phyloP scores from a whole-genome alignment of 2,113 vertebrate species.

The Perca flavescens region DNA sequence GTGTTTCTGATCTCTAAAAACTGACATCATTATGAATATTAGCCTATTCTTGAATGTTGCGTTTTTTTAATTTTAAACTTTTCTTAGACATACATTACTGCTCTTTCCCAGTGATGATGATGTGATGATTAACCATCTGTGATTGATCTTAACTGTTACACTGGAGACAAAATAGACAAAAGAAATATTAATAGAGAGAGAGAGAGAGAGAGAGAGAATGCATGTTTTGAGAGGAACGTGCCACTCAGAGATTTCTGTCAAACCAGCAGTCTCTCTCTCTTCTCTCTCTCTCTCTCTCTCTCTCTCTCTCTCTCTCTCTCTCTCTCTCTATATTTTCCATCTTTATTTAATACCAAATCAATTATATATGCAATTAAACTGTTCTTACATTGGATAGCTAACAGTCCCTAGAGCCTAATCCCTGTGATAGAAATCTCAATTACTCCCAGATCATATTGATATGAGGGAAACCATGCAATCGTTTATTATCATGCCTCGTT shows the following conservation, averaged over 20 bases:
- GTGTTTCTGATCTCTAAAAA: neutral
- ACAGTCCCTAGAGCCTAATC: constrained; percentile 41
- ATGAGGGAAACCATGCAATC: constrained; percentile 29
- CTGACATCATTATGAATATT: neutral
- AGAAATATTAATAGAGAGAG: neutral
- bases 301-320: neutral
- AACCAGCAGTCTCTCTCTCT: constrained; percentile 13
- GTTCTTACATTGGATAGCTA: constrained; percentile 32
- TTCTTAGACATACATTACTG: neutral
- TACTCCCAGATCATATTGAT: constrained; percentile 28
- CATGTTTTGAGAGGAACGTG: neutral
- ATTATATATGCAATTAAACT: constrained; percentile 54
- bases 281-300: neutral
- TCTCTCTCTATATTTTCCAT: neutral
- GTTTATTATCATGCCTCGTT: constrained; percentile 18
- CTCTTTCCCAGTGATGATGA: too few relatives aligned
- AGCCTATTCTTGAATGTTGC: neutral
- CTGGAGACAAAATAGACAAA: neutral
- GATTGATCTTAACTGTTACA: neutral
- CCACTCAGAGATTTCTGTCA: constrained; percentile 22
- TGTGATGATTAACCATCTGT: neutral
- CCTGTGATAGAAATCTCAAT: constrained; percentile 55
- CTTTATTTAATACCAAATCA: constrained; percentile 46
- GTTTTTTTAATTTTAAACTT: neutral
- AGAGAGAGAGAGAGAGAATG: neutral